Evolutionary conservation across 2,113 vertebrate species (phyloP), one percentile per base, ranked within the genome.

Genomic region (Lagenorhynchus albirostris): DNA sequence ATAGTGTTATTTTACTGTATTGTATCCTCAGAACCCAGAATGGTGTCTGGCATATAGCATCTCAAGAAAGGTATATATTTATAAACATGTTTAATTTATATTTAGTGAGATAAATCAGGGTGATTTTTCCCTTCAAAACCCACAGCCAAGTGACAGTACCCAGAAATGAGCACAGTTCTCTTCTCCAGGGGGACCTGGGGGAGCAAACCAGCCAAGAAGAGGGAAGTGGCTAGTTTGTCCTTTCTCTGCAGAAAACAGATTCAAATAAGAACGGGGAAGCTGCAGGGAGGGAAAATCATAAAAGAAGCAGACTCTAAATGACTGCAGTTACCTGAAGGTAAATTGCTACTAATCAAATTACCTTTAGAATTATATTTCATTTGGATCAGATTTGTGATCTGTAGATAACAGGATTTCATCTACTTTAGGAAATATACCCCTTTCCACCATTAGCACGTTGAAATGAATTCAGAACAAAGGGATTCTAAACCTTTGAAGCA

Each of bases 401-500:
- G 25, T 87, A 84, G 85, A 83, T 87, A 96, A 71, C 20, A 97
- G 23, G 50, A 44, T 76, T 83, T 94, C 65, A 90, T 95, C 86
- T 85, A 50, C 82, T 63, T 94, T 80, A 89, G 73, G 62, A 96
- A 96, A 73, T 53, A 31, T 11, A 41, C 47, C 26, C 38, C 23
- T 84, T 95, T 81, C 73, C 87, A 17, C 65, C 67, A 70, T n/a
- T 38, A 36, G 63, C 67, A 7, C 53, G 50, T 79, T 73, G 73
- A 97, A 74, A 38, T 82, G 47, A 91, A 83, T 36, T 86, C 77
- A 95, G 62, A 86, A 74, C 96, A 96, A 96, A 94, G 92, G 14
- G 67, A 70, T 41, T 71, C 77, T 44, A n/a, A 36, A 73, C 95
- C 67, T 95, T 71, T 55, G 84, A 84, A 90, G 67, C 25, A 36